Conservation (phyloP, 2,797 vertebrate species). For the Melanogrammus aeglefinus region DNA sequence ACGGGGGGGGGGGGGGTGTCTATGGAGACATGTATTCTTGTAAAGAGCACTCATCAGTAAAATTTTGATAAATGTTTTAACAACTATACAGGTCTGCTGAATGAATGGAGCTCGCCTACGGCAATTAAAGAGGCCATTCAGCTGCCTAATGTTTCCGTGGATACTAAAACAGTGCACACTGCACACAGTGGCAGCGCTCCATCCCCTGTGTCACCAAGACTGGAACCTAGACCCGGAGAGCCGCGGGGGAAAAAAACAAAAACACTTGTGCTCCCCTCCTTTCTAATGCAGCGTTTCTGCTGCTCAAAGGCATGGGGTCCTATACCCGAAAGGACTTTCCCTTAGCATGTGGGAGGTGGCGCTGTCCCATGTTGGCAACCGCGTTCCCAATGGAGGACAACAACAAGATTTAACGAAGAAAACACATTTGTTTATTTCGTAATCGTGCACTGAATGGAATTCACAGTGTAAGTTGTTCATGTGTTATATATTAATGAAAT, state of each 20-base stretch:
- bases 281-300: slow-evolving; percentile 56
- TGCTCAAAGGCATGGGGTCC: slow-evolving; percentile 60
- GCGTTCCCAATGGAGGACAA: slow-evolving; percentile 18
- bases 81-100: neutral
- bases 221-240: slow-evolving; percentile 45
- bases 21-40: neutral
- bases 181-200: slow-evolving; percentile 29
- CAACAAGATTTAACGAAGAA: neutral
- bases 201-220: slow-evolving; percentile 30
- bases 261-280: slow-evolving; percentile 52
- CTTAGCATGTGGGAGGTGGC: slow-evolving; percentile 60
- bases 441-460: neutral
- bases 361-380: slow-evolving; percentile 46
- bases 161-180: slow-evolving; percentile 29
- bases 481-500: neutral
- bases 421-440: neutral
- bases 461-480: neutral
- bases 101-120: slow-evolving; percentile 4
- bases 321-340: slow-evolving; percentile 52
- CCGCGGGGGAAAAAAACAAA: slow-evolving; percentile 14
- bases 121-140: slow-evolving; percentile 18
- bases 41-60: neutral
- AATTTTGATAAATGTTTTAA: slow-evolving; percentile 1
- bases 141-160: slow-evolving; percentile 31
- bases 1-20: neutral